Evolutionary conservation across 2,888 invertebrate species (phyloP), one percentile per base, ranked within the genome.

Genomic region (Vanessa cardui): DNA sequence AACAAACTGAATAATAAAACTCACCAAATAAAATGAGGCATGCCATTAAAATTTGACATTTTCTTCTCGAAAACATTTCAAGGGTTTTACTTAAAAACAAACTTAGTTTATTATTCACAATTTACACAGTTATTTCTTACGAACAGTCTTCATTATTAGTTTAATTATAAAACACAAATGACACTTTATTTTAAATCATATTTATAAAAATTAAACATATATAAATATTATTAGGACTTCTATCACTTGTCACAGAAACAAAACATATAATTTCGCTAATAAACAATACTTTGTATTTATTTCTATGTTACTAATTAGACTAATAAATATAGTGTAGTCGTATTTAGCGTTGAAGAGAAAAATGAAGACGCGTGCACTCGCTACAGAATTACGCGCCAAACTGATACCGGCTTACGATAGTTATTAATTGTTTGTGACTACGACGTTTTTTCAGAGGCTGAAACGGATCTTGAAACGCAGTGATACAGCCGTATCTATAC

Each of bases 321-420:
- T 20, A 18, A 18, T 49, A 4, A 20, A 20, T 20, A 20, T 49
- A 8, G 3, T 8, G 18, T 20, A 49, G 18, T 20, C 49, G 49
- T 49, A 49, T 1, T 49, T 9, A 49, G 12, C 49, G 8, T 49
- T 18, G 9, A 5, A 18, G 18, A 9, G 4, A 7, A 20, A 18
- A 20, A 20, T 59, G 59, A 44, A 31, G 21, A 64, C 52, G 20
- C 70, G 72, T 61, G n/a, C 64, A 39, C 21, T 26, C 66, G 8
- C 64, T 33, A 49, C 33, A 20, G 59, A 58, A 64, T 69, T 58
- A 60, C 70, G 73, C 68, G 73, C 68, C 50, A 50, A 66, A 73
- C 73, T 73, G 50, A 15, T 20, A 68, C 26, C 62, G 6, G 54
- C 9, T 56, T 56, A 1, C 9, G 16, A 16, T 39, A 44, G 8